Evolutionary conservation across 2,888 invertebrate species (phyloP).

Genomic region (Phengaris arion): DNA sequence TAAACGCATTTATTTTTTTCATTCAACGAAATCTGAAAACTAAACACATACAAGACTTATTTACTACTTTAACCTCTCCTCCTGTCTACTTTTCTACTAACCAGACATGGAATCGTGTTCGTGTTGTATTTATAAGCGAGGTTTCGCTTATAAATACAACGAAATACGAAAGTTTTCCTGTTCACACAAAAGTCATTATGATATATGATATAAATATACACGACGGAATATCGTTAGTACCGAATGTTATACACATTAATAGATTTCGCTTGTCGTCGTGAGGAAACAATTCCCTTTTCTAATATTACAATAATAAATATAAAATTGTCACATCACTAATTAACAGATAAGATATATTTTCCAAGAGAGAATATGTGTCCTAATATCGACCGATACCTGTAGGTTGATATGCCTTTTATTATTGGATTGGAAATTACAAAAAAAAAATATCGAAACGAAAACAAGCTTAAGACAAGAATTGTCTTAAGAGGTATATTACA

Average conservation of each 20-base stretch:
- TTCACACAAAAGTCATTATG: background rate
- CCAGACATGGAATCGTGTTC: background rate
- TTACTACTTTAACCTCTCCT: background rate
- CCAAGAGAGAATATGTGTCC: background rate
- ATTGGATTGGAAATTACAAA: background rate
- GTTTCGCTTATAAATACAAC: too few species aligned
- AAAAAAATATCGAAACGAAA: too few species aligned
- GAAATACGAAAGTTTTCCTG: slow-evolving; percentile 21
- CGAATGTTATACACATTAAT: background rate
- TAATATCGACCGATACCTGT: background rate
- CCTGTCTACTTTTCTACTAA: background rate
- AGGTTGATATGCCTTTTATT: background rate
- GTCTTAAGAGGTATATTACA: too few species aligned
- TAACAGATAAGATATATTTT: background rate
- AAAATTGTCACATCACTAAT: background rate
- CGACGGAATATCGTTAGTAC: slow-evolving; percentile 8
- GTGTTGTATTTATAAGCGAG: slow-evolving; percentile 9
- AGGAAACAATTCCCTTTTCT: slow-evolving; percentile 4
- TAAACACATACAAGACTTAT: background rate
- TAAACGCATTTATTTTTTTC: background rate
- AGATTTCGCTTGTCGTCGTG: slow-evolving; percentile 3
- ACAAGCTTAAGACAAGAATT: too few species aligned
- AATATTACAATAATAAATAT: background rate
- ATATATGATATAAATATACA: slow-evolving; percentile 14
- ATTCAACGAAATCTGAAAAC: background rate